Conservation (phyloP, 2,797 vertebrate species). For the Kryptolebias ocellatus region DNA sequence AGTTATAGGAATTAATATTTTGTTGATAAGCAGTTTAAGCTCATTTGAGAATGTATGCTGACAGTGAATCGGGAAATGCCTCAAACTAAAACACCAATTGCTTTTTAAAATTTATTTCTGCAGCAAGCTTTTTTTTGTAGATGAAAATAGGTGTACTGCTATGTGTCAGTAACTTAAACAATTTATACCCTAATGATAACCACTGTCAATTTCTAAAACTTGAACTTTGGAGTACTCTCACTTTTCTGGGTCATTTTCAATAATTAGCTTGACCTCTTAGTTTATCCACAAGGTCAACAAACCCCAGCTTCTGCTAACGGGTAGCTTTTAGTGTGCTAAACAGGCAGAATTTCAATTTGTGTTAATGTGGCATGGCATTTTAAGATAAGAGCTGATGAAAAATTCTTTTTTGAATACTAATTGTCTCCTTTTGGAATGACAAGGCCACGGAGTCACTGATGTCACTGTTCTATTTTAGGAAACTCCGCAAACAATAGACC, state of each 20-base stretch:
- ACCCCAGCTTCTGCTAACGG: conserved; percentile 30
- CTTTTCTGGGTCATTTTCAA: conserved; percentile 40
- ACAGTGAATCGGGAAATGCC: conserved; percentile 37
- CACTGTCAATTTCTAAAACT: conserved; percentile 12
- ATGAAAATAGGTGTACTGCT: not conserved
- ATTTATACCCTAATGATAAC: not conserved
- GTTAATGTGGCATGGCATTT: conserved; percentile 60
- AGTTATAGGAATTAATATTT: conserved; percentile 31
- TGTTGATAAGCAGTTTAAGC: conserved; percentile 26
- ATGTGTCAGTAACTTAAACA: not conserved
- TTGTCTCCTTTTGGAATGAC: conserved; percentile 55
- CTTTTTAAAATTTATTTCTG: conserved; percentile 18
- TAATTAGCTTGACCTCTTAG: conserved; percentile 46
- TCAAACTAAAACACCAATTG: conserved; percentile 33
- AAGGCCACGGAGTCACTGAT: conserved; percentile 44
- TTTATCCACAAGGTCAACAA: conserved; percentile 68
- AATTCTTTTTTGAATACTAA: conserved; percentile 61
- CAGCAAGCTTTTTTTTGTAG: conserved; percentile 47
- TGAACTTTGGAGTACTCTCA: conserved; percentile 15
- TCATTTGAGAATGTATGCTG: conserved; percentile 63
- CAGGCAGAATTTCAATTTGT: conserved; percentile 61
- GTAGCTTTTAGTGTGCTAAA: conserved; percentile 52
- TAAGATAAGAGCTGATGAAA: conserved; percentile 65
- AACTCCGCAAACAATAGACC: conserved; percentile 45
- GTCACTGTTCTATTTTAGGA: conserved; percentile 64